phyloP scores from a whole-genome alignment of 2,888 invertebrate genomes.

The Cheiracanthium punctorium region DNA sequence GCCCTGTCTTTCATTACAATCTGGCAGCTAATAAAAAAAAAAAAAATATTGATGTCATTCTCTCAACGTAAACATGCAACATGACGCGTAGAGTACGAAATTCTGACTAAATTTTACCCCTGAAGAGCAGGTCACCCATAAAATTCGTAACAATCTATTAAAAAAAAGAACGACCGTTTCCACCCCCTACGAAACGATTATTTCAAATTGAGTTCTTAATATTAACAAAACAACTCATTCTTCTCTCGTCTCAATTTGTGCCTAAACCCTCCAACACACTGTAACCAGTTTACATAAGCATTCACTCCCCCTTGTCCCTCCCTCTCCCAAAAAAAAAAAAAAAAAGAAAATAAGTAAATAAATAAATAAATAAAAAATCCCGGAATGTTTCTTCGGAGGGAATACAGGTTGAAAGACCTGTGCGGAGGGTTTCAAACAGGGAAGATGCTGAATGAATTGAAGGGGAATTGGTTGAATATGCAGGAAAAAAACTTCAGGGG shows the following conservation, averaged over 20 bases:
- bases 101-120: too few relatives aligned
- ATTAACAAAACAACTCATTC: not conserved
- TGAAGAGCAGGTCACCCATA: too few relatives aligned
- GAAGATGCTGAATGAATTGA: constrained; percentile 60
- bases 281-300: constrained; percentile 67
- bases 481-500: constrained; percentile 45
- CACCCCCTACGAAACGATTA: not conserved
- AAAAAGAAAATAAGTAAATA: not conserved
- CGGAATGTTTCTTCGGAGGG: too few relatives aligned
- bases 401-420: constrained; percentile 64
- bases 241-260: constrained; percentile 58
- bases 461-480: constrained; percentile 59
- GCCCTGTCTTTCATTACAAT: too few relatives aligned
- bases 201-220: too few relatives aligned
- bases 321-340: not conserved
- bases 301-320: constrained; percentile 22
- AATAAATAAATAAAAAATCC: too few relatives aligned
- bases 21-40: too few relatives aligned
- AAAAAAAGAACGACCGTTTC: constrained; percentile 5
- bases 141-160: too few relatives aligned
- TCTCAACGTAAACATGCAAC: too few relatives aligned
- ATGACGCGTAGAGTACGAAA: too few relatives aligned
- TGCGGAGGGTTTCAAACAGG: constrained; percentile 66
- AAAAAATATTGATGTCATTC: too few relatives aligned
- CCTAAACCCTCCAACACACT: constrained; percentile 52